Base-by-base conservation (phyloP, 2,888 invertebrate genomes). In the Volucella bombylans region DNA sequence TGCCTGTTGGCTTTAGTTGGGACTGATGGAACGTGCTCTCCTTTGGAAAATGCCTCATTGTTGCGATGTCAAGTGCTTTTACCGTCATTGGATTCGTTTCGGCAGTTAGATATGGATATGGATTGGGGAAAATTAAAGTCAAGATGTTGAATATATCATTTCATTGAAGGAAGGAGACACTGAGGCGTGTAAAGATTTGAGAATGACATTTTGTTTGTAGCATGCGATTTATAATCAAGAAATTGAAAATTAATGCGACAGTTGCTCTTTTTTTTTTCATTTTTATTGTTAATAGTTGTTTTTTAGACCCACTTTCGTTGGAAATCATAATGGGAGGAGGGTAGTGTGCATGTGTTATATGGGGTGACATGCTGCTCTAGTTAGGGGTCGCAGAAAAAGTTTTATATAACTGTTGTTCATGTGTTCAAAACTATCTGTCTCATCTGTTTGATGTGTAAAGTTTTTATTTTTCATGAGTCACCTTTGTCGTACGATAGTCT, bases 141-240 rank as follows among this genome's bases (percentile, higher is more conserved):
- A 69, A 57, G 50, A 73, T 50, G 73, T 41, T 61, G 62, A 50
- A 65, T 71, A 71, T 59, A 41, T 62, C 43, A 50, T 8, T n/a
- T 23, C 23, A 23, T 23, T 23, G 23, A 23, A 45, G 14, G 31
- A 31, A 8, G 67, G 52, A 45, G 76, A 72, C 62, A 77, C 55
- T 49, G 45, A 18, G 57, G 55, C 71, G 73, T 64, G 55, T 62
- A 78, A 69, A 67, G 76, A 23, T 62, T 76, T 59, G 23, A 12
- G 47, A 64, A 52, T 67, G 72, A 82, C 76, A 65, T 55, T 76
- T 71, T 76, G 85, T 68, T 72, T 81, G 61, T 41, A 15, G 39
- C 74, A 45, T 39, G 47, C 85, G 85, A 85, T 85, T 85, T 85
- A 81, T 85, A 85, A 85, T 85, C 85, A 85, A 85, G 81, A 85